Conservation (phyloP, 2,888 invertebrate genomes). For the Drosophila emarginata region DNA sequence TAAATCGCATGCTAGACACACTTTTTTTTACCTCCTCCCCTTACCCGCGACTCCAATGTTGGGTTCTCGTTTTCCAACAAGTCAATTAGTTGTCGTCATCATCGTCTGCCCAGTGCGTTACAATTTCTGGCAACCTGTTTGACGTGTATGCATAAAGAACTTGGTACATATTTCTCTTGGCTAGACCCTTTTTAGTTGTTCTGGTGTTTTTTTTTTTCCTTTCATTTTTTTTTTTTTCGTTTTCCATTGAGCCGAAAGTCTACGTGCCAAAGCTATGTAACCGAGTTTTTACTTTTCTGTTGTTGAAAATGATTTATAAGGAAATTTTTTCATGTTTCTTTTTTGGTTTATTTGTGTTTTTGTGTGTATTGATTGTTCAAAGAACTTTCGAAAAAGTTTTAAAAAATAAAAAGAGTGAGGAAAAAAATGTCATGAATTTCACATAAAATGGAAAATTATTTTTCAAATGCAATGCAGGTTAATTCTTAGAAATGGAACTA, state of each 20-base stretch:
- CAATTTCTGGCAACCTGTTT: conserved; percentile 5
- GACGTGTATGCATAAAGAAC: background rate
- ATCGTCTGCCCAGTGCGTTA: conserved; percentile 4
- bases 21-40: conserved; percentile 11
- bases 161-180: background rate
- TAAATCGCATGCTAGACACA: conserved; percentile 27
- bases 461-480: background rate
- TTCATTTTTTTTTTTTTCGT: background rate
- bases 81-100: conserved; percentile 45
- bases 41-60: too few relatives aligned
- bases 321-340: background rate
- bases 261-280: conserved; percentile 5
- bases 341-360: too few relatives aligned
- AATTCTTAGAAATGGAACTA: background rate
- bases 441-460: background rate
- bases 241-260: background rate
- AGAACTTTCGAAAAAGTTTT: background rate
- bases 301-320: conserved; percentile 4
- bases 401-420: background rate
- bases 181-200: background rate
- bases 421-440: too few relatives aligned
- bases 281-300: background rate
- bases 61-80: conserved; percentile 28
- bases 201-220: background rate
- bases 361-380: background rate